Percentiles rank a stretch among this genome's conserved stretches.
Conservation (phyloP, 2,113 vertebrate species). For the Embiotoca jacksoni region DNA sequence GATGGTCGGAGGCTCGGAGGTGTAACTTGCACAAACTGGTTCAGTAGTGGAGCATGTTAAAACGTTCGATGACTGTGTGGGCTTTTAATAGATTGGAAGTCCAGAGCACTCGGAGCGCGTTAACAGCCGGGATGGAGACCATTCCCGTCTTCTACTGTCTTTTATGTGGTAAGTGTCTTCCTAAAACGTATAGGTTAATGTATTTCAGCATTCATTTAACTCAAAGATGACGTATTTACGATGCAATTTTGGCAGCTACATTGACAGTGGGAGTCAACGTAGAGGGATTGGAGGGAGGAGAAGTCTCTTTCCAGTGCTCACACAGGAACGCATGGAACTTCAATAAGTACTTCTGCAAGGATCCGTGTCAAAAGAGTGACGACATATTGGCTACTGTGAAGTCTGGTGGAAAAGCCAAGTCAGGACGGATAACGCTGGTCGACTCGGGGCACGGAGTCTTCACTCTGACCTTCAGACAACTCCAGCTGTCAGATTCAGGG, state of each 20-base stretch:
- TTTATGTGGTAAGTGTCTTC: constrained; percentile 48
- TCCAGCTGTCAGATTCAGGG: constrained; percentile 57
- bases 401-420: rapidly evolving
- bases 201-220: neutral
- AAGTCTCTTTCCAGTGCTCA: constrained; percentile 52
- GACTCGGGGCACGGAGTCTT: constrained; percentile 43
- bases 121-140: constrained; percentile 28
- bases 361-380: neutral
- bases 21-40: neutral
- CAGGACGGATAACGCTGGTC: constrained; percentile 34
- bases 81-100: neutral
- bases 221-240: neutral
- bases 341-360: constrained; percentile 68
- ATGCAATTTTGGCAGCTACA: constrained; percentile 18
- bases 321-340: neutral
- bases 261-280: constrained; percentile 6
- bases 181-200: rapidly evolving
- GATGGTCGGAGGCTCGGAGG: neutral
- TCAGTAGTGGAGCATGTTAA: too few species aligned
- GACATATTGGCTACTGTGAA: constrained; percentile 34
- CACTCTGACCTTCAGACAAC: constrained; percentile 53
- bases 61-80: neutral
- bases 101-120: rapidly evolving
- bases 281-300: constrained; percentile 33
- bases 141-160: constrained; percentile 40